Conservation (phyloP, 92 coral and sea anemone genomes). For the Montipora capitata region DNA sequence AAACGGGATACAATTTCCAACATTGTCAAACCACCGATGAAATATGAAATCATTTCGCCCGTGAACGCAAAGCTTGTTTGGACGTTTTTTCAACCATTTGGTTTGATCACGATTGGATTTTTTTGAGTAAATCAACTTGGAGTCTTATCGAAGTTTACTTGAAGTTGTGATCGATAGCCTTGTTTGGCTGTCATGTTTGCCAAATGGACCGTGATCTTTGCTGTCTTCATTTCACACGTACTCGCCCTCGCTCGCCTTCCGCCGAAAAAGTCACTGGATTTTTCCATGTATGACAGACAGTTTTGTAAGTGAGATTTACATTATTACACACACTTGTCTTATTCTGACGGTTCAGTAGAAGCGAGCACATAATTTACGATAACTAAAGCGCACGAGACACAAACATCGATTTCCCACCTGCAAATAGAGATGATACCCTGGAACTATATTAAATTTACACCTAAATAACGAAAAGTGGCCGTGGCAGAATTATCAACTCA, state of each 20-base stretch:
- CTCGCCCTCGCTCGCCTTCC: slow-evolving; percentile 16
- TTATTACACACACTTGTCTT: neutral
- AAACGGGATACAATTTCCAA: neutral
- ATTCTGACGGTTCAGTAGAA: neutral
- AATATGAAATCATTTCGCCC: slow-evolving; percentile 5
- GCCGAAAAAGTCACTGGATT: slow-evolving; percentile 82
- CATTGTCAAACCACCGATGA: slow-evolving; percentile 37
- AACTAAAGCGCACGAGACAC: neutral
- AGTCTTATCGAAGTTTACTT: neutral
- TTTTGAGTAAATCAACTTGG: neutral
- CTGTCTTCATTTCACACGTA: neutral
- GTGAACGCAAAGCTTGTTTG: neutral
- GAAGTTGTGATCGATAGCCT: neutral
- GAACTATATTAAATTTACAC: too few relatives aligned
- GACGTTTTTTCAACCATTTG: slow-evolving; percentile 10
- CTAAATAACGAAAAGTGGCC: too few relatives aligned
- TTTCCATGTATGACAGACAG: slow-evolving; percentile 90
- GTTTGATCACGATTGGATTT: slow-evolving; percentile 41
- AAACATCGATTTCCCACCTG: too few relatives aligned
- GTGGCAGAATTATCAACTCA: too few relatives aligned
- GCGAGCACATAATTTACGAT: neutral
- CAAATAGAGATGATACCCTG: too few relatives aligned
- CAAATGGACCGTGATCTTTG: slow-evolving; percentile 23
- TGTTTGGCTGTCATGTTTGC: slow-evolving; percentile 14
- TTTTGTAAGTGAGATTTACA: slow-evolving; percentile 81